Conservation (phyloP, 37 sponge, comb jelly and placozoan genomes). For the Chondrosia reniformis region DNA sequence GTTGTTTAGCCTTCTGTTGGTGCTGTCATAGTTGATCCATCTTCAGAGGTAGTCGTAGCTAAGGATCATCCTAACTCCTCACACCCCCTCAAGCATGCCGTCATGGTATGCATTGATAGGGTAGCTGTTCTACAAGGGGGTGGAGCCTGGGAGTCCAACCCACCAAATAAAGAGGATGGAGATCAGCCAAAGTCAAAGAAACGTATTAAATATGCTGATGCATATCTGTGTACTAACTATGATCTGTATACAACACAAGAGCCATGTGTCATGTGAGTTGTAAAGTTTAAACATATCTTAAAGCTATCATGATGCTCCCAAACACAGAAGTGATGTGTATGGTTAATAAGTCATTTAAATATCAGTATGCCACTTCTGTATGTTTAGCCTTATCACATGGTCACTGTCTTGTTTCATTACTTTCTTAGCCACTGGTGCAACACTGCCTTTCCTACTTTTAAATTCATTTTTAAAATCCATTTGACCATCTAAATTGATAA, state of each 20-base stretch:
- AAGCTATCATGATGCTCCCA: too few species aligned
- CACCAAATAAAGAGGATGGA: not conserved
- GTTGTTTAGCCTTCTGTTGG: constrained; percentile 53
- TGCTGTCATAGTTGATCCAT: constrained; percentile 78
- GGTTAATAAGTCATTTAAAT: too few species aligned
- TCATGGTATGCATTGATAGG: constrained; percentile 85
- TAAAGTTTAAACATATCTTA: too few species aligned
- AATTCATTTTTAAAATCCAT: too few species aligned
- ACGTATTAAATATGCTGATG: constrained; percentile 5
- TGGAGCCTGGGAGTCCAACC: constrained; percentile 42
- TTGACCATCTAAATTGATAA: too few species aligned
- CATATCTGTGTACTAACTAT: constrained; percentile 92
- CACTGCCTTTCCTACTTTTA: too few species aligned
- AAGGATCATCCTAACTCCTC: constrained; percentile 7
- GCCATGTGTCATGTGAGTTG: constrained; percentile 92
- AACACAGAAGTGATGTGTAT: too few species aligned
- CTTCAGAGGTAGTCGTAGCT: constrained; percentile 41
- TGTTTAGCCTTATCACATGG: too few species aligned
- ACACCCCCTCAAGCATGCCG: constrained; percentile 79
- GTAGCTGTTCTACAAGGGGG: constrained; percentile 76
- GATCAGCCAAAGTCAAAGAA: constrained; percentile 41
- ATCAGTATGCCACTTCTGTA: too few species aligned
- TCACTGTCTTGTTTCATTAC: too few species aligned
- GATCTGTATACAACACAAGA: constrained; percentile 81
- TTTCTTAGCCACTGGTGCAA: too few species aligned